These are phyloP conservation scores for Pelobates fuscus DNA, from an alignment of 2,113 vertebrate species.

Conservation along the genomic window DNA sequence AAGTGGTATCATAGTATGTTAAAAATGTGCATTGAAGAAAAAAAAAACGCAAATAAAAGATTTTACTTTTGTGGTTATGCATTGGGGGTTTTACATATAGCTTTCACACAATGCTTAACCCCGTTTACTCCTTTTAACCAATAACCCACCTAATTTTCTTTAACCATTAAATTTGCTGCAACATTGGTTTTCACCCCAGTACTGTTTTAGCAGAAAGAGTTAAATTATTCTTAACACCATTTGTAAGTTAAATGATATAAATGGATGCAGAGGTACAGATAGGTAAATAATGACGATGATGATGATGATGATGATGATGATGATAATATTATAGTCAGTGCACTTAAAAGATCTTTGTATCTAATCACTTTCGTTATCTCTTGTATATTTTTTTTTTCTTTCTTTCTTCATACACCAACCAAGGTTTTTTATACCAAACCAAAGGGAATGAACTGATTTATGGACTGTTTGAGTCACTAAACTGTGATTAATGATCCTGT, in stretches of 20 bases:
- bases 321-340: slow-evolving; percentile 63
- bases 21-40: slow-evolving; percentile 4
- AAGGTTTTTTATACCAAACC: slow-evolving; percentile 88
- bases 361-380: slow-evolving; percentile 60
- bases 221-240: background rate
- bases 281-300: slow-evolving; percentile 55
- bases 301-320: too few species aligned
- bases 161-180: background rate
- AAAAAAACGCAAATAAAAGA: background rate
- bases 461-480: slow-evolving; percentile 83
- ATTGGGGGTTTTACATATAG: background rate
- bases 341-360: slow-evolving; percentile 71
- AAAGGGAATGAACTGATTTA: slow-evolving; percentile 86
- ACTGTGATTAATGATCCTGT: slow-evolving; percentile 91
- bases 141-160: background rate
- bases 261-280: slow-evolving; percentile 55
- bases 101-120: slow-evolving; percentile 21
- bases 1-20: slow-evolving; percentile 9
- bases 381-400: slow-evolving; percentile 63
- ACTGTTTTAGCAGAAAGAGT: background rate
- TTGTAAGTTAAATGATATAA: background rate
- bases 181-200: background rate
- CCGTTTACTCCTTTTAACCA: background rate
- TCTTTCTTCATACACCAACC: slow-evolving; percentile 77
- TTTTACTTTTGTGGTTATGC: background rate